Evolutionary conservation across 2,113 vertebrate species (phyloP).

Genomic region (Archocentrus centrarchus): DNA sequence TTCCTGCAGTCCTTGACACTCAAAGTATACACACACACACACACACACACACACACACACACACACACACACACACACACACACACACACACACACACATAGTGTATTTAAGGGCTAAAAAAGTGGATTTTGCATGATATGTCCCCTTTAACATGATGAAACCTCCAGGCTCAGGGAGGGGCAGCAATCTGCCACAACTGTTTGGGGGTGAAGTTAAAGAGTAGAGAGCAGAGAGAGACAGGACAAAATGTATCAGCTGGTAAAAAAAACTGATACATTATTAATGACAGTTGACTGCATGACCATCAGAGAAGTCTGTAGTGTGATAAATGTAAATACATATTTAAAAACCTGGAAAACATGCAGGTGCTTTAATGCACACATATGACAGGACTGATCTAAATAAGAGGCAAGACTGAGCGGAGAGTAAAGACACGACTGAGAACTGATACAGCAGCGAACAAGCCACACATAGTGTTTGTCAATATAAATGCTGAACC

Average conservation of each 20-base stretch:
- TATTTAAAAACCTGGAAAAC: background rate
- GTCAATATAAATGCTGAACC: background rate
- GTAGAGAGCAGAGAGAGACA: background rate
- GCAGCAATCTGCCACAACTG: background rate
- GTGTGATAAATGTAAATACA: background rate
- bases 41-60: too few species aligned
- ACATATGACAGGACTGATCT: background rate
- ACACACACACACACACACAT: too few species aligned
- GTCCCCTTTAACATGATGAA: background rate
- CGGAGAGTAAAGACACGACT: too few species aligned
- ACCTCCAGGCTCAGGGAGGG: background rate
- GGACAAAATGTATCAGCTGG: background rate
- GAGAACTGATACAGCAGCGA: background rate
- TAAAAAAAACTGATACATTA: background rate
- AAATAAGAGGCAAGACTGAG: background rate
- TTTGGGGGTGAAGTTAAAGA: background rate
- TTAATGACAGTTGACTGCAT: background rate
- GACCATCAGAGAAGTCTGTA: background rate
- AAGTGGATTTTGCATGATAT: too few species aligned
- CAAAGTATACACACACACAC: too few species aligned
- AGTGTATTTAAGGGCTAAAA: too few species aligned
- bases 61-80: too few species aligned
- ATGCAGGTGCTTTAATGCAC: background rate
- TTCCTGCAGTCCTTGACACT: too few species aligned
- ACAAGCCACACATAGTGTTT: background rate